These are phyloP conservation scores for Bettongia penicillata DNA, from an alignment of 2,113 vertebrate genomes.

Conservation along the genomic window DNA sequence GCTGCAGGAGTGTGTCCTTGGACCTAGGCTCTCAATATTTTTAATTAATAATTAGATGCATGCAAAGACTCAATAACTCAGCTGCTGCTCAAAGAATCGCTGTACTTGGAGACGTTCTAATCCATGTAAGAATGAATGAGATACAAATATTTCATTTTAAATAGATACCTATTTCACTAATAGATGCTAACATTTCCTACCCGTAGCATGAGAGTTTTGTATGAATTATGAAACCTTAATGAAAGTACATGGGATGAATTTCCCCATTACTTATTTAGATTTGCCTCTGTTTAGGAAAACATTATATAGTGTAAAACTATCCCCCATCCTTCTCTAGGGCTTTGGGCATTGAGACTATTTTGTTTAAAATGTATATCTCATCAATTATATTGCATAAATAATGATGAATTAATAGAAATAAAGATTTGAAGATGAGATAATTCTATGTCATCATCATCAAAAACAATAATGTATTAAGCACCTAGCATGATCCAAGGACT, in stretches of 20 bases:
- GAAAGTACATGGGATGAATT: neutral
- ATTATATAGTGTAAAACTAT: neutral
- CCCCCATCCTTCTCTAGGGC: neutral
- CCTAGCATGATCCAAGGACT: neutral
- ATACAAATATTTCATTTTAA: constrained; percentile 1
- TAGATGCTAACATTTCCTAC: neutral
- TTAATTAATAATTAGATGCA: neutral
- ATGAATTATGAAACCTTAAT: neutral
- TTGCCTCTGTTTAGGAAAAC: neutral
- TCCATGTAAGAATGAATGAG: neutral
- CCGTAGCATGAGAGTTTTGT: neutral
- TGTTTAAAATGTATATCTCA: neutral
- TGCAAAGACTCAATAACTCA: neutral
- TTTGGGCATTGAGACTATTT: neutral
- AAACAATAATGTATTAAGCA: neutral
- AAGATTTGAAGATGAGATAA: neutral
- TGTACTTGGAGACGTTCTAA: neutral
- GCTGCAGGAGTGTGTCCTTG: neutral
- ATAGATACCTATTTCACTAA: neutral
- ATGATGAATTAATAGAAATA: neutral
- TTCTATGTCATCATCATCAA: neutral
- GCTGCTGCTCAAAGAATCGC: neutral
- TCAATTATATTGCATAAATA: neutral
- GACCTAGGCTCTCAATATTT: neutral
- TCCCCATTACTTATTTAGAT: neutral